These are phyloP conservation scores for Cossypha caffra DNA, from an alignment of 2,797 vertebrate genomes.

Conservation along the genomic window DNA sequence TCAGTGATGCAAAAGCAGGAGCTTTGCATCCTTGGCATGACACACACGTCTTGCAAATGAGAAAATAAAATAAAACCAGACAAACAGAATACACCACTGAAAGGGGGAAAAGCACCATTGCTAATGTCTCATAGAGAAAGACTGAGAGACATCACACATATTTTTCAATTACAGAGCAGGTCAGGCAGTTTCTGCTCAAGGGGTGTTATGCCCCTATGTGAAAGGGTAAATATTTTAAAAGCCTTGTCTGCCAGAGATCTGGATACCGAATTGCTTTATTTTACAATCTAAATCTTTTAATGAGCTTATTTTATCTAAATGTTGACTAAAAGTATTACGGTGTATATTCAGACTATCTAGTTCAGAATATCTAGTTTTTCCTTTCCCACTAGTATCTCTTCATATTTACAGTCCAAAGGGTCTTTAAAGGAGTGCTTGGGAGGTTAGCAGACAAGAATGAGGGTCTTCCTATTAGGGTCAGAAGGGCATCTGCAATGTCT, in stretches of 20 bases:
- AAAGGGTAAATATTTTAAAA: neutral
- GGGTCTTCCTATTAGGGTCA: neutral
- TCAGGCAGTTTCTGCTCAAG: neutral
- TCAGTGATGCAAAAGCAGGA: neutral
- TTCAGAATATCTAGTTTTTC: neutral
- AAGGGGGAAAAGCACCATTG: neutral
- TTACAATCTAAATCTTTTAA: neutral
- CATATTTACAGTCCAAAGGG: neutral
- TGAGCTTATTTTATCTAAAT: neutral
- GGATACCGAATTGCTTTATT: neutral
- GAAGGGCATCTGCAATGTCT: neutral
- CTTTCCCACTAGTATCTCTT: neutral
- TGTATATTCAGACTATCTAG: neutral
- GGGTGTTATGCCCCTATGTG: neutral
- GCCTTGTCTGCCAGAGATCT: neutral
- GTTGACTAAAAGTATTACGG: neutral
- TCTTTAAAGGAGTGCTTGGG: neutral
- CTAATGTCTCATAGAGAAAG: neutral
- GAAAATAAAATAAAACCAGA: neutral
- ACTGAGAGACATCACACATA: neutral
- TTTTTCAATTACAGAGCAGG: neutral
- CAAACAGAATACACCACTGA: neutral
- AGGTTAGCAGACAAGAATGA: neutral
- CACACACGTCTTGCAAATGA: neutral
- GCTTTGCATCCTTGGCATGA: neutral